Percentiles rank a stretch among this genome's conserved stretches.
Evolutionary conservation across 2,888 invertebrate genomes (phyloP).

Genomic region (Noctua janthe): DNA sequence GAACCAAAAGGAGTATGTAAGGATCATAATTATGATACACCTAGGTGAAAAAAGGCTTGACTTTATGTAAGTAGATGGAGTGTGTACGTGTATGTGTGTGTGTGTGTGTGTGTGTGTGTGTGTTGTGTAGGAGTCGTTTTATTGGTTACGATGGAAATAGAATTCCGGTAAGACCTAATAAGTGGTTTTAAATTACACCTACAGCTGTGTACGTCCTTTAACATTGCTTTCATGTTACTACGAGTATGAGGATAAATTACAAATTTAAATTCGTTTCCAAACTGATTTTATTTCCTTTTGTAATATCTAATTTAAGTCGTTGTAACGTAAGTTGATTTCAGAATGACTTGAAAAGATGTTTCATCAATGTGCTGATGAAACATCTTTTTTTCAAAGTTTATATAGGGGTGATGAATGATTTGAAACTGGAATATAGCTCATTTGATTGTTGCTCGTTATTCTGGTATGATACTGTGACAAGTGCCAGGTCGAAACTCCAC

Average conservation of each 20-base stretch:
- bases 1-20: not conserved
- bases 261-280: not conserved
- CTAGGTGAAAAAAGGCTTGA: not conserved
- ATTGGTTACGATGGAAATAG: slow-evolving; percentile 3
- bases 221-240: not conserved
- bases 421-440: too few species aligned
- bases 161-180: not conserved
- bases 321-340: not conserved
- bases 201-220: not conserved
- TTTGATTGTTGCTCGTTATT: too few species aligned
- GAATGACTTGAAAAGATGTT: not conserved
- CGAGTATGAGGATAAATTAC: not conserved
- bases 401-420: not conserved
- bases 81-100: not conserved
- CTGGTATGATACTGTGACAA: not conserved
- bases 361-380: not conserved
- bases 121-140: slow-evolving; percentile 1
- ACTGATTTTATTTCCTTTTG: not conserved
- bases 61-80: not conserved
- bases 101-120: slow-evolving; percentile 1
- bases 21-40: too few species aligned
- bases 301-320: not conserved
- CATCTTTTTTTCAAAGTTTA: not conserved
- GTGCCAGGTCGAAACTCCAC: too few species aligned
- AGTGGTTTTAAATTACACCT: not conserved